Base-by-base conservation (phyloP, 1,140 invertebrate genomes). In the Cotesia typhae region DNA sequence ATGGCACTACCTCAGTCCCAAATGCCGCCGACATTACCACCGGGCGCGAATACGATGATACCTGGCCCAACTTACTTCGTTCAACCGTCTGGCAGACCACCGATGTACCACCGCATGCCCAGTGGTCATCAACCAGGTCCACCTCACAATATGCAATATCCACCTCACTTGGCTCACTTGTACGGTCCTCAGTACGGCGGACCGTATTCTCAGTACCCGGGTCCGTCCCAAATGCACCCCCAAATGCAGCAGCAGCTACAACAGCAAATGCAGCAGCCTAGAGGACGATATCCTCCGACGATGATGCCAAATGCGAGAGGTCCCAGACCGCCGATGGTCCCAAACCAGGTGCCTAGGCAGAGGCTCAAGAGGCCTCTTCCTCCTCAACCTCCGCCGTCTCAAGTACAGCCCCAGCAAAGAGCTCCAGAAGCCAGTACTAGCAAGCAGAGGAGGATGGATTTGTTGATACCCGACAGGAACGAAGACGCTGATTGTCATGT, bases 401-500 rank as follows among this genome's bases (percentile, higher is more conserved):
- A 75, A 28, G 74, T 67, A 6, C 72, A 73, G 9, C 70, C 76
- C 28, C 74, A 72, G 51, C 78, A 77, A 55, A 69, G 74, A 17
- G 73, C 77, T 47, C 73, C 76, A 17, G 79, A 74, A 5, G 78
- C 78, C 55, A 71, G 75, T 7, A 41, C 60, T 2, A 36, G 75
- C 0, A 89, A 88, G 74, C 85, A 88, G 73, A 87, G 88, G 66
- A 80, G 87, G 53, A 84, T 89, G 80, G 89, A 90, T 68, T 83
- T 89, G 10, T 74, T 90, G 6, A 78, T 90, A 7, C 89, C 89
- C 0, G 89, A 89, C 72, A 86, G 88, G 73, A 90, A 90, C 72
- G 90, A 90, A 73, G 89, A 90, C 74, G 89, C 89, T 6, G 90
- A 90, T 71, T 90, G 90, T 82, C 88, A 90, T 74, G 89, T 91